Evolutionary conservation across 2,888 invertebrate species (phyloP), one percentile per base, ranked within the genome.

Genomic region (Gibbula magus): DNA sequence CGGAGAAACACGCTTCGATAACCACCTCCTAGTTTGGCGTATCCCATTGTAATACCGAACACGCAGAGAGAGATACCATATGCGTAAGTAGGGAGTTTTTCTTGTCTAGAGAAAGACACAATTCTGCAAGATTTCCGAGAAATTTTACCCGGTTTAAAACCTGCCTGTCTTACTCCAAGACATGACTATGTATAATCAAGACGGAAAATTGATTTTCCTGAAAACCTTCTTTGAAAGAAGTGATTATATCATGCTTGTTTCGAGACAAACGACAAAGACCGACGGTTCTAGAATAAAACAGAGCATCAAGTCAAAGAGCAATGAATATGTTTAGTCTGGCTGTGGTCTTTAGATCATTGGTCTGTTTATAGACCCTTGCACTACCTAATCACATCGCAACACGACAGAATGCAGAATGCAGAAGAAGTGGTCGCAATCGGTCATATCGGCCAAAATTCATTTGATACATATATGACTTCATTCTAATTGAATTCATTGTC

Each of bases 171-270:
- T 10, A 45, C 45, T 1, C 5, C 45, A 8, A 45, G 45, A 45
- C 45, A 45, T 45, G 45, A 5, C 45, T 25, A 61, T 61, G 61
- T 61, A 61, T 61, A 61, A 61, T 61, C 61, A 61, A 61, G 61
- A 8, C 61, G 16, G 29, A 29, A 29, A 29, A 61, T 61, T 61
- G 61, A 61, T 61, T 61, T 61, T 25, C 29, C 25, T 8, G 25
- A 61, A 29, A 61, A 16, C 29, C 13, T 29, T 25, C 16, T 61
- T 61, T 22, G 13, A 61, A 29, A 13, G n/a, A 29, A 25, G 20
- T 61, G 61, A 29, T 61, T 61, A 61, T 61, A 61, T 61, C 61
- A 61, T 61, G 29, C 29, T 61, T 22, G 29, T 61, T 61, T 61
- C 61, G 61, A 61, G 29, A 61, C 45, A 45, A 45, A 45, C 45